Percentiles rank a stretch among this genome's conserved stretches.
These are phyloP conservation scores for Caenorhabditis zanzibari DNA, from an alignment of 2,888 invertebrate species.

Conservation along the genomic window DNA sequence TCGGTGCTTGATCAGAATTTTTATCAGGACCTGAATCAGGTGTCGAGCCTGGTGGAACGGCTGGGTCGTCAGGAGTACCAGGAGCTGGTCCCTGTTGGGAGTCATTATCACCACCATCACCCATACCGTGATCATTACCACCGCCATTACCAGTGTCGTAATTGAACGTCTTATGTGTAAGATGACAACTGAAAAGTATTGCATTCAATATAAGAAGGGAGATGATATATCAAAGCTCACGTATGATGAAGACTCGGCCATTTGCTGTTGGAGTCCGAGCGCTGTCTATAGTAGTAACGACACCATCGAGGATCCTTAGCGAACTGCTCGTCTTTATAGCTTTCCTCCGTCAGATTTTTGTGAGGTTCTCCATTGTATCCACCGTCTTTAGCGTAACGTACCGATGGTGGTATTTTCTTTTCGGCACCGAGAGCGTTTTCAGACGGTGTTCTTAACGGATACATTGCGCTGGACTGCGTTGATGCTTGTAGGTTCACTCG, in stretches of 20 bases:
- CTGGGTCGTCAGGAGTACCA: not conserved
- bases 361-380: conserved; percentile 3
- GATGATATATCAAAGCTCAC: not conserved
- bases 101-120: too few relatives aligned
- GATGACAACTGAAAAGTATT: not conserved
- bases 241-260: not conserved
- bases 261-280: not conserved
- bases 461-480: not conserved
- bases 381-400: conserved; percentile 1
- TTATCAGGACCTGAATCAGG: not conserved
- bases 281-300: conserved; percentile 24
- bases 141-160: not conserved
- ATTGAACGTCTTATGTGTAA: not conserved
- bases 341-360: not conserved
- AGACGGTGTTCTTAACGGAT: not conserved
- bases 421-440: conserved; percentile 16
- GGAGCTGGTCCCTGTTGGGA: too few relatives aligned
- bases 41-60: not conserved
- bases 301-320: conserved; percentile 8
- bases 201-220: too few relatives aligned
- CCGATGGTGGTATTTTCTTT: not conserved
- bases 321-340: not conserved
- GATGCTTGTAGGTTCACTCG: not conserved
- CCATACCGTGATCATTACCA: too few relatives aligned
- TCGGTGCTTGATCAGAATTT: not conserved